Evolutionary conservation across 53 echinoderm and acorn worm genomes (phyloP).

Genomic region (Temnopleurus reevesii): DNA sequence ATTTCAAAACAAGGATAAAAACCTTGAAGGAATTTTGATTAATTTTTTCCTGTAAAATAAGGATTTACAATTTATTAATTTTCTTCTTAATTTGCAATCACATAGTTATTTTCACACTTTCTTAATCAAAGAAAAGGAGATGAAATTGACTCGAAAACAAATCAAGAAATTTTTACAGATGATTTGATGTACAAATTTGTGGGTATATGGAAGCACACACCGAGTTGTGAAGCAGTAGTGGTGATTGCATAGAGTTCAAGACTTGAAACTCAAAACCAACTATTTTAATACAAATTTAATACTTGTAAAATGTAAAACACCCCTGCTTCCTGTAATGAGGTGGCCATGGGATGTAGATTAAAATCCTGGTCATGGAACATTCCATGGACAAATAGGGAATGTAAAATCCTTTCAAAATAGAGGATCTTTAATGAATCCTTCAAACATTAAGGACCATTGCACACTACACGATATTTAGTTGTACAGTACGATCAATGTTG

Average conservation of each 20-base stretch:
- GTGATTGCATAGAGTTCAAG: constrained; percentile 24
- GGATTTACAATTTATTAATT: too few species aligned
- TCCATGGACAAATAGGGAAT: background rate
- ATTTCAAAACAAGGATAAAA: background rate
- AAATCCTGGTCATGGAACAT: background rate
- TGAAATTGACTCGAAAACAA: background rate
- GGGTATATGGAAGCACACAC: background rate
- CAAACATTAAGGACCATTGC: too few species aligned
- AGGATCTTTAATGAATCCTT: too few species aligned
- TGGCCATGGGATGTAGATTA: background rate
- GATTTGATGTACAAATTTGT: background rate
- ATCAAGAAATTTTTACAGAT: background rate
- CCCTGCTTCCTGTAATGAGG: background rate
- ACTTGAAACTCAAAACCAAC: background rate
- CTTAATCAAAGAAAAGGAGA: background rate
- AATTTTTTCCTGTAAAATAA: too few species aligned
- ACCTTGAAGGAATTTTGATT: too few species aligned
- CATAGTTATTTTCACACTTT: background rate
- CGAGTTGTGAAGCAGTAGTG: background rate
- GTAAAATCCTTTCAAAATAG: background rate
- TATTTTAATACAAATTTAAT: background rate
- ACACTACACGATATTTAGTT: too few species aligned
- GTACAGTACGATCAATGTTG: too few species aligned
- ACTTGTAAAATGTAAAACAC: background rate
- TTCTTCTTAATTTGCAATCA: background rate